Evolutionary conservation across 2,888 invertebrate species (phyloP), one percentile per base, ranked within the genome.

Genomic region (Drosophila acutilabella): DNA sequence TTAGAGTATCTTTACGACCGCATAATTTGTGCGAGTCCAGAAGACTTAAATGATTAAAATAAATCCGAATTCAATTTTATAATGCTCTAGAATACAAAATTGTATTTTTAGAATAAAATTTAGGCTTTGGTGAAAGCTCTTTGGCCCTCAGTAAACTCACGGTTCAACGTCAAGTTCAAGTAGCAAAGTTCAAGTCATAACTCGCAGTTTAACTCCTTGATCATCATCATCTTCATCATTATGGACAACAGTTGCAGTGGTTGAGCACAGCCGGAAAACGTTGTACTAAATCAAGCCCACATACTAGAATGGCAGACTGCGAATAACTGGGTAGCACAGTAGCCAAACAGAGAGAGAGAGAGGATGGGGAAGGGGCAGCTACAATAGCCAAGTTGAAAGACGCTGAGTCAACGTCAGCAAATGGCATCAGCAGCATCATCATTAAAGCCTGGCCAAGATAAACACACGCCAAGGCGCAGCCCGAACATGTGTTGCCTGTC

Each of bases 231-330:
- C 59, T 4, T 54, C 62, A 44, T 53, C 50, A 50, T 60, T 40
- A 48, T 20, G 60, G 57, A 42, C 76, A 60, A 53, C 53, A 54
- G 52, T 50, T 61, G 54, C 53, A 74, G 62, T 54, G 68, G 47
- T 23, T 40, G 36, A 52, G 38, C 52, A 51, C 52, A 84, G 67
- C 54, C 71, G 52, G 18, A 59, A 74, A 72, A 80, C 70, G 67
- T 76, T 70, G 73, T 81, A 81, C 84, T 82, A 82, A 82, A 82
- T 82, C 82, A 82, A 82, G 82, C 82, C 82, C 86, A 82, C 82
- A 82, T 82, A 71, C 54, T 64, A 68, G 36, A 8, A 30, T 59
- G 57, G 45, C 67, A 54, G 50, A n/a, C 40, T 20, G 30, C 52
- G 23, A 65, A 56, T 57, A 64, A 53, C 52, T 58, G 53, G 64